Percentiles rank a stretch among this genome's conserved stretches.
phyloP scores from a whole-genome alignment of 2,113 vertebrate species.

The Lepus americanus region DNA sequence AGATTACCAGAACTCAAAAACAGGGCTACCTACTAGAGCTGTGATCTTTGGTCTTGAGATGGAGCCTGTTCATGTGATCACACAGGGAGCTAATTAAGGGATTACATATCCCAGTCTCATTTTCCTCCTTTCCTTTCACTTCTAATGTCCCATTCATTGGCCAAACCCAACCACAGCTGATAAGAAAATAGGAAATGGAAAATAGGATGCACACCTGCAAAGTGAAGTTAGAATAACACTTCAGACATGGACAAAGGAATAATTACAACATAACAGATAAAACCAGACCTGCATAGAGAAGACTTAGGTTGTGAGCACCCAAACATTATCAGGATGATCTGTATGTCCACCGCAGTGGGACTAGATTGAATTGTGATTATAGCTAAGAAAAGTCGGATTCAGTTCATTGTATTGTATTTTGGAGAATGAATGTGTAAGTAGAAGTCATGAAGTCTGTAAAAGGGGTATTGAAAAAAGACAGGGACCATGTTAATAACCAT shows the following conservation, averaged over 20 bases:
- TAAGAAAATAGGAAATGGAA: not conserved
- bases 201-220: not conserved
- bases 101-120: not conserved
- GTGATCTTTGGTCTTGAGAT: not conserved
- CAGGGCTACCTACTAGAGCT: not conserved
- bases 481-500: not conserved
- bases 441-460: not conserved
- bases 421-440: not conserved
- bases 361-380: not conserved
- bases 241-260: slow-evolving; percentile 34
- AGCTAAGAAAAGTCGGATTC: slow-evolving; percentile 23
- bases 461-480: slow-evolving; percentile 5
- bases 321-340: not conserved
- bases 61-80: not conserved
- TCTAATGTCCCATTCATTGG: not conserved
- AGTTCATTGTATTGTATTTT: not conserved
- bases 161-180: not conserved
- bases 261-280: slow-evolving; percentile 28
- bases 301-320: not conserved
- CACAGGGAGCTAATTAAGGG: not conserved
- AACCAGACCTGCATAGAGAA: not conserved
- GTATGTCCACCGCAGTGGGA: not conserved
- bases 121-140: not conserved
- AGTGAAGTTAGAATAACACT: not conserved
- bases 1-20: not conserved